These are phyloP conservation scores for Ceyx melanurus DNA, from an alignment of 2,113 vertebrate genomes.

Conservation along the genomic window DNA sequence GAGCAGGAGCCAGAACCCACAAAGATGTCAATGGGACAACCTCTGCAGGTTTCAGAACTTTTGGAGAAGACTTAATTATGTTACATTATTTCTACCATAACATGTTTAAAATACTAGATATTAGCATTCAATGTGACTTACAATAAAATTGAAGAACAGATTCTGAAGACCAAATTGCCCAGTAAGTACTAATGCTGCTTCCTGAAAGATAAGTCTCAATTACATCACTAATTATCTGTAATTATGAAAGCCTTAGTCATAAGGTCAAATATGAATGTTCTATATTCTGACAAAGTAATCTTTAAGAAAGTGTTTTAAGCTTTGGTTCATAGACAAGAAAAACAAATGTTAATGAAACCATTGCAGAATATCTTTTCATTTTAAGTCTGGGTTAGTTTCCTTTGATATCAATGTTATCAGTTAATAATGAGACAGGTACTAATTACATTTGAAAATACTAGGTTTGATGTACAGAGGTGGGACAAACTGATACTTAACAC, in stretches of 20 bases:
- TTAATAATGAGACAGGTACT: slow-evolving; percentile 21
- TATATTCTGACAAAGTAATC: not conserved
- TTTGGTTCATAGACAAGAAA: not conserved
- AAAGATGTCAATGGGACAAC: rapidly evolving
- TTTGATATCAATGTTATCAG: not conserved
- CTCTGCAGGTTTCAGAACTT: not conserved
- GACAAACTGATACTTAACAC: not conserved
- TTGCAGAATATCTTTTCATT: not conserved
- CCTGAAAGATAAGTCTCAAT: not conserved
- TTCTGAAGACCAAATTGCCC: not conserved
- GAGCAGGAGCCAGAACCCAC: not conserved
- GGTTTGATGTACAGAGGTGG: not conserved
- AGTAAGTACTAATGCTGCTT: not conserved
- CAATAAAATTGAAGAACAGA: not conserved
- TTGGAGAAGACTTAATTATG: not conserved
- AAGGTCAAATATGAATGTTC: not conserved
- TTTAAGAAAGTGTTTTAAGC: not conserved
- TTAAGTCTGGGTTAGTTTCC: not conserved
- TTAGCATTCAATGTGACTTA: not conserved
- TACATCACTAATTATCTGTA: not conserved
- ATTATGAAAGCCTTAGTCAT: not conserved
- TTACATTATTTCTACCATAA: not conserved
- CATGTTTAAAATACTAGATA: not conserved
- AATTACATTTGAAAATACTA: slow-evolving; percentile 43
- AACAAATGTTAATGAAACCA: not conserved